phyloP scores from a whole-genome alignment of 2,113 vertebrate genomes.

The Rhabdornis inornatus region DNA sequence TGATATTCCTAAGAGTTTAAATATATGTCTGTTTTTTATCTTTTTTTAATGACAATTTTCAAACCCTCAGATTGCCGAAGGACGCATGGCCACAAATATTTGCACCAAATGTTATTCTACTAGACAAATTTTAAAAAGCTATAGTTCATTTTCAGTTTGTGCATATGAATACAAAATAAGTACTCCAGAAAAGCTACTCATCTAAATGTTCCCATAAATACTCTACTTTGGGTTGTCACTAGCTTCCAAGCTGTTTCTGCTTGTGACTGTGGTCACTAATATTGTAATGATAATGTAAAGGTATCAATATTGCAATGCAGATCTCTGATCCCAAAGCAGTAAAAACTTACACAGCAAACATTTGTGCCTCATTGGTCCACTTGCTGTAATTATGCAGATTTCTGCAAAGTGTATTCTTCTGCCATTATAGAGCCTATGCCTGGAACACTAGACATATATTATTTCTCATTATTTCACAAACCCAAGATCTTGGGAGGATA shows the following conservation, averaged over 20 bases:
- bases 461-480: background rate
- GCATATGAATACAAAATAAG: background rate
- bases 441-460: background rate
- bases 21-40: accelerated
- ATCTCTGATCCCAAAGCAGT: background rate
- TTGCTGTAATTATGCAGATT: background rate
- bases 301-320: background rate
- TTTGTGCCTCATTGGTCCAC: background rate
- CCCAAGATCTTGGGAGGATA: accelerated
- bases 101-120: background rate
- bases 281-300: background rate
- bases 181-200: background rate
- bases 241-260: background rate
- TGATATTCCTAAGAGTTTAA: background rate
- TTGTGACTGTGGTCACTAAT: background rate
- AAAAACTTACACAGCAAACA: background rate
- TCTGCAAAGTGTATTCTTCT: background rate
- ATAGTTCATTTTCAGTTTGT: background rate
- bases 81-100: background rate
- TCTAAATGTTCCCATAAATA: background rate
- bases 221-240: background rate
- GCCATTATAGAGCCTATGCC: background rate
- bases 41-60: background rate
- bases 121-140: background rate
- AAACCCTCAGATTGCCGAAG: background rate